Base-by-base conservation (phyloP, 35 echinoderm and acorn worm genomes). In the Diadema setosum region DNA sequence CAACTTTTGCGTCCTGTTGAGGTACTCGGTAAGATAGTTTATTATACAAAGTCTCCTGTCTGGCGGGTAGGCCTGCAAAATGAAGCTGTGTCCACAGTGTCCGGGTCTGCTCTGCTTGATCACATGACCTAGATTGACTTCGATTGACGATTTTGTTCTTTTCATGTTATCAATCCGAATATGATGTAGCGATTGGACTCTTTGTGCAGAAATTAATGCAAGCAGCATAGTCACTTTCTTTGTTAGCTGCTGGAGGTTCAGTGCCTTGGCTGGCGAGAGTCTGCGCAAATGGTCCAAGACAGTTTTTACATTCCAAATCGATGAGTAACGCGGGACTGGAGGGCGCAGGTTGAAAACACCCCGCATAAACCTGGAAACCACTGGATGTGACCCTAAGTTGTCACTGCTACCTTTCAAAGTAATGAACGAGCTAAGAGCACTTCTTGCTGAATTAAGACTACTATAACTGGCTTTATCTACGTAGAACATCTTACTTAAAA, bases 1-100 rank as follows among this genome's bases (percentile, higher is more conserved):
- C 16, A 91, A 56, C 5, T 34, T 78, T n/a, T 36, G 56, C 34
- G 88, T 95, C 48, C 67, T 82, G 27, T 87, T 35, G 14, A 95
- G 70, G 67, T 95, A 88, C 40, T 95, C 18, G 33, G 41, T 87
- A 27, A 95, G 49, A 29, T 82, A 84, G 2, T 25, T 88, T 16
- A 81, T 7, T 26, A 89, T 70, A 89, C 94, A 90, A 1, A 93
- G 57, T 41, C 94, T 80, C 31, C 58, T 46, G 59, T 97, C 94
- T 36, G 81, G 33, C 14, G 52, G 48, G 39, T 97, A 97, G 27
- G 84, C 74, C 46, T 78, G 42, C 37, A 87, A 82, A 33, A 6
- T 44, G 1, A 87, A 45, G 5, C 15, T 81, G 4, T 43, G 8
- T 32, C 56, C 55, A 20, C n/a, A 58, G 21, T 88, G 69, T 5